Base-by-base conservation (phyloP, 2,113 vertebrate genomes). In the Hiodon tergisus region DNA sequence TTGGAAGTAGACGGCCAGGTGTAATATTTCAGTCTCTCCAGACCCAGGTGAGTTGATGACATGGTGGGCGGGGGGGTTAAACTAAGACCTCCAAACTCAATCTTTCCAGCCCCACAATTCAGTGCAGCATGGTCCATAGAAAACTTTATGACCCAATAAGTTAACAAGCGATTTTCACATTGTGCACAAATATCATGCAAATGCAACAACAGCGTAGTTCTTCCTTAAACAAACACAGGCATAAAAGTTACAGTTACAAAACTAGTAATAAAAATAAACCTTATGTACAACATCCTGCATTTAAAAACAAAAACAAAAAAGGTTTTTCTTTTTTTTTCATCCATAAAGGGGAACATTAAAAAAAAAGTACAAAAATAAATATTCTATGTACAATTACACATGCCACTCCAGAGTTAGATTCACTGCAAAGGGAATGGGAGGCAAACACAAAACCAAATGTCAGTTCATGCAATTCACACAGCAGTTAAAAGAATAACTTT, bases 121-220 rank as follows among this genome's bases (percentile, higher is more conserved):
- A 88, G 88, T 89, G 86, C 88, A 91, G 89, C 88, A 75, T 87
- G 88, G 89, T 91, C 89, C 69, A 72, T 73, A 66, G 86, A 78
- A 83, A 86, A 88, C 74, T 83, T 75, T 79, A 76, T 81, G 78
- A 88, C 90, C 88, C 84, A 91, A 91, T 92, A 92, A 91, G 89
- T 92, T 92, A 91, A 88, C 87, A 86, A 83, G 85, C 84, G 86
- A 78, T 81, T 80, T 85, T 89, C 85, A 90, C 86, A 89, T 88
- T 81, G 89, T 91, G 88, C 88, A 91, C 89, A 91, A 90, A 91
- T 90, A 91, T 91, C 89, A 90, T 90, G 90, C 88, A 90, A 83
- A 86, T 87, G 86, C 79, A 86, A 79, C 78, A 80, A 85, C 80
- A 83, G 85, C 77, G 86, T 86, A 80, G 58, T 69, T 87, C 79